Evolutionary conservation across 2,113 vertebrate species (phyloP).

Genomic region (Fulmarus glacialis): DNA sequence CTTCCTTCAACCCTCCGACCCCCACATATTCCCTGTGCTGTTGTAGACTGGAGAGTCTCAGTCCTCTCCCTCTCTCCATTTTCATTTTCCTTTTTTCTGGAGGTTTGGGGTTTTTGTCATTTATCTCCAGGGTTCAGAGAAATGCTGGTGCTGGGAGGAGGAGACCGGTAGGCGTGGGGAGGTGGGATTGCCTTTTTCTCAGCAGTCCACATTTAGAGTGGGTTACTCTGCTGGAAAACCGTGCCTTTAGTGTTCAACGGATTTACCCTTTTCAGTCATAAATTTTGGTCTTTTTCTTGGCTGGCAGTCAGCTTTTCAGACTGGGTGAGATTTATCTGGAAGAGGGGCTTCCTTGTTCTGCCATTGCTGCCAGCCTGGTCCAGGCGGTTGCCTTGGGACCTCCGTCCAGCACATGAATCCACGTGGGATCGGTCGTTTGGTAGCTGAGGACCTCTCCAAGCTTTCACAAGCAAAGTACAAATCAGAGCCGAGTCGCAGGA

Average conservation of each 20-base stretch:
- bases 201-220: background rate
- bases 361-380: background rate
- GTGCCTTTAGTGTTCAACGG: background rate
- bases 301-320: background rate
- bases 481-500: background rate
- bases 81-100: background rate
- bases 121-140: background rate
- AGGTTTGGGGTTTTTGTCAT: background rate
- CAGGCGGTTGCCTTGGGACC: background rate
- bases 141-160: background rate
- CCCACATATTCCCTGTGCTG: background rate
- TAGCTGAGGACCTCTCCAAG: background rate
- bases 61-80: background rate
- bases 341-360: background rate
- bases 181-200: background rate
- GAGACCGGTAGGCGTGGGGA: fast-evolving
- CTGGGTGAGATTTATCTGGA: background rate
- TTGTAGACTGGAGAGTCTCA: background rate
- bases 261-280: background rate
- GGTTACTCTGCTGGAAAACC: background rate
- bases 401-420: fast-evolving
- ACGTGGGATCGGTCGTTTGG: background rate
- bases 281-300: background rate
- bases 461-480: background rate
- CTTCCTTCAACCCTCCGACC: fast-evolving